A percentile compares a stretch with the other conserved stretches of the same genome.
phyloP scores from a whole-genome alignment of 2,888 invertebrate species.

The Leucania comma region DNA sequence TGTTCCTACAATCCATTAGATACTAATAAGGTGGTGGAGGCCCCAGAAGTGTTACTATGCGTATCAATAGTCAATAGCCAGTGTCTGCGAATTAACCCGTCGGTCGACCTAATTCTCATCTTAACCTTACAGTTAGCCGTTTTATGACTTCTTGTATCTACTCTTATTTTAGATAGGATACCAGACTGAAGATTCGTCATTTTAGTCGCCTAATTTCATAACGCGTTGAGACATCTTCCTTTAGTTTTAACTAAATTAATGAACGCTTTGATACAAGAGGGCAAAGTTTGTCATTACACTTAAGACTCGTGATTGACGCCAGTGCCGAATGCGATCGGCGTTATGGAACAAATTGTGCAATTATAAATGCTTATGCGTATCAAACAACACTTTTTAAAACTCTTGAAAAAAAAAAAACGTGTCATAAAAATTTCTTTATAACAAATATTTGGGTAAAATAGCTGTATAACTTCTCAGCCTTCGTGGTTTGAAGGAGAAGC shows the following conservation, averaged over 20 bases:
- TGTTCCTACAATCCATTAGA: conserved; percentile 32
- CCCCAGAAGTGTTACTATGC: conserved; percentile 35
- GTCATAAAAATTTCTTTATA: not conserved
- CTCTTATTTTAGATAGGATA: conserved; percentile 26
- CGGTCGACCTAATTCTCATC: conserved; percentile 55
- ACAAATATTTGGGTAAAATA: not conserved
- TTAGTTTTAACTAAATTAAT: not conserved
- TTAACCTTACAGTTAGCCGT: conserved; percentile 49
- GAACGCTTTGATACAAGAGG: not conserved
- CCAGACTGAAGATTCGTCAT: conserved; percentile 5
- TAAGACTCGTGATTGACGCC: not conserved
- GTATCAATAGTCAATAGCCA: conserved; percentile 48
- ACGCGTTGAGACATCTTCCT: not conserved
- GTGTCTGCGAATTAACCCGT: conserved; percentile 44
- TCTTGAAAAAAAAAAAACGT: not conserved
- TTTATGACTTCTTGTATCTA: conserved; percentile 43
- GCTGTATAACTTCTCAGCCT: not conserved
- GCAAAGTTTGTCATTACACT: not conserved
- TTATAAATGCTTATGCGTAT: not conserved
- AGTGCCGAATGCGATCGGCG: not conserved
- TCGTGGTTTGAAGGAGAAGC: not conserved
- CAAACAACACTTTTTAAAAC: conserved; percentile 1
- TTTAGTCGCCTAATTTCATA: conserved; percentile 13
- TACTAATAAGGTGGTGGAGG: conserved; percentile 11
- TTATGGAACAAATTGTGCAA: not conserved